Evolutionary conservation across 1,140 invertebrate species (phyloP).

Genomic region (Dinothrombium tinctorium): DNA sequence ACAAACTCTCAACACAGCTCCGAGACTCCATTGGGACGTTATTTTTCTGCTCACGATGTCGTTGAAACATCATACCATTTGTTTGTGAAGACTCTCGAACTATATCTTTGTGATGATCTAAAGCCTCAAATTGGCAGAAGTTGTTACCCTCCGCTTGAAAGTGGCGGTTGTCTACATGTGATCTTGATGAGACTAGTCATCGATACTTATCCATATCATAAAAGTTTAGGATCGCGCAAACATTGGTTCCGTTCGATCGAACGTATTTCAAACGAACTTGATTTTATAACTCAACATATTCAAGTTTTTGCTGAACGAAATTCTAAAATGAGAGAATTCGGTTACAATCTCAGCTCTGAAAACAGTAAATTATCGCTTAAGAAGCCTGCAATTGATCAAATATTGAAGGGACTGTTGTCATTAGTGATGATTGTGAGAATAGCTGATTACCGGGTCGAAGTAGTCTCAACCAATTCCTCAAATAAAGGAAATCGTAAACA

Average conservation of each 20-base stretch:
- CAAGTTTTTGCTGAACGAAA: constrained; percentile 18
- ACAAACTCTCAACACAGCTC: background rate
- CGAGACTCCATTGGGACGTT: constrained; percentile 12
- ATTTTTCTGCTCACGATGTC: no score
- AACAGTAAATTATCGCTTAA: no score
- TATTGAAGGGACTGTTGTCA: constrained; percentile 6
- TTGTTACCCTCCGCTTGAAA: constrained; percentile 50
- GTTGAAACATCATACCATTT: constrained; percentile 94
- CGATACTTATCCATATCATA: constrained; percentile 90
- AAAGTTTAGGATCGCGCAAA: constrained; percentile 53
- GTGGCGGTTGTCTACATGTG: constrained; percentile 82
- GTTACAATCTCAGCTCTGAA: no score
- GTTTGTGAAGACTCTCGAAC: constrained; percentile 69
- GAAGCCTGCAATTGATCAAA: background rate
- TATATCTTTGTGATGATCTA: constrained; percentile 85
- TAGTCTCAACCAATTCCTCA: constrained; percentile 7
- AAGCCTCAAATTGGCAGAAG: constrained; percentile 34
- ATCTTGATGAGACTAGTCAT: constrained; percentile 57
- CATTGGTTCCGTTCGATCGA: constrained; percentile 46
- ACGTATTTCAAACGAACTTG: constrained; percentile 20
- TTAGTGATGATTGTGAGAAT: constrained; percentile 7
- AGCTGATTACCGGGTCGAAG: constrained; percentile 10
- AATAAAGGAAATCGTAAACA: constrained; percentile 19
- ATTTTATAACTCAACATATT: constrained; percentile 24
- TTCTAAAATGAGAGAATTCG: no score